Evolutionary conservation across 64 coral and sea anemone genomes (phyloP).

Genomic region (Montipora efflorescens): DNA sequence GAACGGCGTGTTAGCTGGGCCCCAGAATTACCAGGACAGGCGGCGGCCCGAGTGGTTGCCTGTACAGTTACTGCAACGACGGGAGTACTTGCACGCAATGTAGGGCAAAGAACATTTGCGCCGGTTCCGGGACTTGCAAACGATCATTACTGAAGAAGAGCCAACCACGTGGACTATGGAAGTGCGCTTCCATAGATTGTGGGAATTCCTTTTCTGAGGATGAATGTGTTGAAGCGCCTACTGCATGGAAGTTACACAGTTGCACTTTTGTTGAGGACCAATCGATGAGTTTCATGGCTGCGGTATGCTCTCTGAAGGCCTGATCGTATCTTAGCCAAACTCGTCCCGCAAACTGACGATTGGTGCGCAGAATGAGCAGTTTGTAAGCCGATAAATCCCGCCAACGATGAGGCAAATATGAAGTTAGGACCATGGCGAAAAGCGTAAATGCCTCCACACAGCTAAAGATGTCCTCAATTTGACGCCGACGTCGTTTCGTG

Average conservation of each 20-base stretch:
- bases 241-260: constrained; percentile 23
- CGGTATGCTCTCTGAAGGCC: constrained; percentile 8
- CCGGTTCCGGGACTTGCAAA: too few relatives aligned
- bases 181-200: too few relatives aligned
- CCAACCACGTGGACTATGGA: too few relatives aligned
- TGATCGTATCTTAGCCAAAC: constrained; percentile 18
- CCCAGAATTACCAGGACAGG: too few relatives aligned
- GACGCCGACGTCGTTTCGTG: background rate
- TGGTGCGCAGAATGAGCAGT: constrained; percentile 26
- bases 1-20: too few relatives aligned
- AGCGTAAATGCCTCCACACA: background rate
- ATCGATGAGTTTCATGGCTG: background rate
- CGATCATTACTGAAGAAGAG: too few relatives aligned
- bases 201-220: too few relatives aligned
- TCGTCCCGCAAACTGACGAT: constrained; percentile 5
- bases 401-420: background rate
- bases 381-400: background rate
- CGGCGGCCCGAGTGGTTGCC: too few relatives aligned
- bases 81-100: too few relatives aligned
- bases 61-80: too few relatives aligned
- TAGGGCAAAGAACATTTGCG: too few relatives aligned
- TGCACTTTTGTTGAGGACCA: constrained; percentile 34
- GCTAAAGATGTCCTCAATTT: background rate
- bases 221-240: background rate
- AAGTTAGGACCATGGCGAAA: background rate